phyloP scores from a whole-genome alignment of 2,113 vertebrate species.

The Perca fluviatilis region DNA sequence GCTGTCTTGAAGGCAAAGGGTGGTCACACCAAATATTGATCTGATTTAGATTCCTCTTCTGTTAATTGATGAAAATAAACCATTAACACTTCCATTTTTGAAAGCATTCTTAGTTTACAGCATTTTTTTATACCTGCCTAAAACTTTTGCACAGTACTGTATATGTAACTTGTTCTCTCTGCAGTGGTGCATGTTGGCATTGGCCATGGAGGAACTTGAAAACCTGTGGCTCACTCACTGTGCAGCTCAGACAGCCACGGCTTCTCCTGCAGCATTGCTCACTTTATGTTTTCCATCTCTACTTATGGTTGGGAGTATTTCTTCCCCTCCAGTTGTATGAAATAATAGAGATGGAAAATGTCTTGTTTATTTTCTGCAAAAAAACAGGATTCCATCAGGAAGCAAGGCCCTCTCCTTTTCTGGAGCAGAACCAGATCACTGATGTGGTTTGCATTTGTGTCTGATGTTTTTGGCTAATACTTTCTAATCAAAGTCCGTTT shows the following conservation, averaged over 20 bases:
- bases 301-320: conserved; percentile 54
- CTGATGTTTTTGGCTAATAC: conserved; percentile 72
- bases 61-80: too few species aligned
- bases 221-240: conserved; percentile 33
- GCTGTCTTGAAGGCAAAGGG: too few species aligned
- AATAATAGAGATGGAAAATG: conserved; percentile 60
- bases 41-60: too few species aligned
- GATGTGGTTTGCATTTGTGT: conserved; percentile 74
- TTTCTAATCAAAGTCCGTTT: conserved; percentile 77
- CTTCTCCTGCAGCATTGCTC: conserved; percentile 52
- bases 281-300: conserved; percentile 48
- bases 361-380: conserved; percentile 58
- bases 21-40: too few species aligned
- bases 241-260: conserved; percentile 49
- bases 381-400: conserved; percentile 34
- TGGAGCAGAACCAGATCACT: conserved; percentile 67
- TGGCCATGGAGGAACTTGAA: conserved; percentile 45
- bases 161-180: conserved; percentile 15
- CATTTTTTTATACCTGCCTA: too few species aligned
- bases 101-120: too few species aligned
- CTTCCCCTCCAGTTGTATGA: conserved; percentile 46
- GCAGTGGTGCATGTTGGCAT: conserved; percentile 43
- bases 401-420: conserved; percentile 35
- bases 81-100: too few species aligned
- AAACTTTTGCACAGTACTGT: background rate